These are phyloP conservation scores for Triops longicaudatus DNA, from an alignment of 1,140 invertebrate genomes.

Conservation along the genomic window DNA sequence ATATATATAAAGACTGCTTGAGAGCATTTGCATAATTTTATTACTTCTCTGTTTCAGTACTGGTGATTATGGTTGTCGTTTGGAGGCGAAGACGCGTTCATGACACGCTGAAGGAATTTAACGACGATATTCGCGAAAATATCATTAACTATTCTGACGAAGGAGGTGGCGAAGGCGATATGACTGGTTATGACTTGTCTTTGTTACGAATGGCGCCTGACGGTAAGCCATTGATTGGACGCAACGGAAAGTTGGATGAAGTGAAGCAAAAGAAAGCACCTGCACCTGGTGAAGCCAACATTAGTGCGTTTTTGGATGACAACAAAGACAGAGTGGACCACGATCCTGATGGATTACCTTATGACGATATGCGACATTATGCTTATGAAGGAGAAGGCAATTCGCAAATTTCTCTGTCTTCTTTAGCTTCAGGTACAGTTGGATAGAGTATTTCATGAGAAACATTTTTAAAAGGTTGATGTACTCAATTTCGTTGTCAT, in stretches of 20 bases:
- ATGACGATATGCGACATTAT: slow-evolving; percentile 91
- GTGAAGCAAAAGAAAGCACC: slow-evolving; percentile 9
- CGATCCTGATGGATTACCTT: slow-evolving; percentile 79
- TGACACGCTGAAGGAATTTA: slow-evolving; percentile 78
- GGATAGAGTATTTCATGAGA: background rate
- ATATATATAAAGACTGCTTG: background rate
- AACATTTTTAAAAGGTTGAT: background rate
- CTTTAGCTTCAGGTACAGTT: slow-evolving; percentile 72
- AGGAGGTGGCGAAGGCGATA: slow-evolving; percentile 88
- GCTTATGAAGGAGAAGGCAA: slow-evolving; percentile 94
- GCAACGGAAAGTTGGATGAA: slow-evolving; percentile 25
- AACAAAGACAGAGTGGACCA: slow-evolving; percentile 83
- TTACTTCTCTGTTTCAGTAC: slow-evolving; percentile 26
- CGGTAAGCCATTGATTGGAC: slow-evolving; percentile 42
- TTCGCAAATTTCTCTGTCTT: slow-evolving; percentile 81
- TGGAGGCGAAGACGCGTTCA: slow-evolving; percentile 60
- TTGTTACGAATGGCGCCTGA: slow-evolving; percentile 66
- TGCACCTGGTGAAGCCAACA: slow-evolving; percentile 47
- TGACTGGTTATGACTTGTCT: slow-evolving; percentile 83
- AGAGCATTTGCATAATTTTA: slow-evolving; percentile 14
- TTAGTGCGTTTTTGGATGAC: slow-evolving; percentile 79
- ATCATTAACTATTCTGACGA: slow-evolving; percentile 97
- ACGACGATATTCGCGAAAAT: slow-evolving; percentile 92
- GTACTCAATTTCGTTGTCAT: slow-evolving; percentile 17
- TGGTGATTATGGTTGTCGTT: slow-evolving; percentile 51